Conservation (phyloP, 2,888 invertebrate species). For the Lycocerus yunnanus region DNA sequence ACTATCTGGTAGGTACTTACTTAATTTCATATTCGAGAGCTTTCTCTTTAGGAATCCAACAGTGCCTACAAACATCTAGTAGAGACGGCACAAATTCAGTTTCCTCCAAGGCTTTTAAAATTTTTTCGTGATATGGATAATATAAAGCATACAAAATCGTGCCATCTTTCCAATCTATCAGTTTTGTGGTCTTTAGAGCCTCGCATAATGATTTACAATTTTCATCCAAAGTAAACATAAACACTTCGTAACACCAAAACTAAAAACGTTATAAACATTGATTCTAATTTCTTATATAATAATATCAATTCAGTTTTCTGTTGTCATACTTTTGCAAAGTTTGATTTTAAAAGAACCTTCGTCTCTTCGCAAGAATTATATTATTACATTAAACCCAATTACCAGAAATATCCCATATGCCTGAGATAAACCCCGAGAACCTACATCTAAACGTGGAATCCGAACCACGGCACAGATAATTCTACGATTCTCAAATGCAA, state of each 20-base stretch:
- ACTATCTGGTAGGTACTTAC: conserved; percentile 28
- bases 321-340: too few species aligned
- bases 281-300: too few species aligned
- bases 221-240: conserved; percentile 44
- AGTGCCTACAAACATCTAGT: conserved; percentile 22
- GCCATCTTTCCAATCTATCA: conserved; percentile 42
- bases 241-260: conserved; percentile 36
- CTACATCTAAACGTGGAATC: too few species aligned
- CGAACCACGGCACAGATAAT: too few species aligned
- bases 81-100: conserved; percentile 19
- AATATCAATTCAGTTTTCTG: too few species aligned
- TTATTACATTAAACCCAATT: too few species aligned
- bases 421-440: too few species aligned
- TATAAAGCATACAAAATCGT: conserved; percentile 40
- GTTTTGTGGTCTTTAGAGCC: conserved; percentile 39
- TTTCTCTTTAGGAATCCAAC: conserved; percentile 35
- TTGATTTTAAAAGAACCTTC: too few species aligned
- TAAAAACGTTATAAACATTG: neutral
- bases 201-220: conserved; percentile 37
- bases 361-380: too few species aligned
- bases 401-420: too few species aligned
- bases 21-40: conserved; percentile 31
- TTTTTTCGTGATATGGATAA: conserved; percentile 32
- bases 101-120: conserved; percentile 36
- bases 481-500: too few species aligned